These are phyloP conservation scores for Fringilla coelebs DNA, from an alignment of 2,797 vertebrate genomes.

Conservation along the genomic window DNA sequence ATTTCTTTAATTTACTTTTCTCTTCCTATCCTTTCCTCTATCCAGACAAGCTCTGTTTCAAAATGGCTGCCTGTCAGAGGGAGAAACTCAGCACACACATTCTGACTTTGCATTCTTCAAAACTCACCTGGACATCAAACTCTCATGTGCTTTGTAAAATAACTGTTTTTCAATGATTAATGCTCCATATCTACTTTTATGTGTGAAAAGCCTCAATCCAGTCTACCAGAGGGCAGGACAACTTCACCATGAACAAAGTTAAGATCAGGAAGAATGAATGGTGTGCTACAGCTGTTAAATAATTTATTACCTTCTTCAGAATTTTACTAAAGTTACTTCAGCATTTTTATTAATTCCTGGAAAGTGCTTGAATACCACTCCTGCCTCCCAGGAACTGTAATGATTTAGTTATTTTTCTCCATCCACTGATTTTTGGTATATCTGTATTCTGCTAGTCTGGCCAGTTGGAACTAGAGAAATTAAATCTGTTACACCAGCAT, in stretches of 20 bases:
- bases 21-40: neutral
- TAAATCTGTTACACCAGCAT: neutral
- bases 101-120: neutral
- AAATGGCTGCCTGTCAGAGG: neutral
- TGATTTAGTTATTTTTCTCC: neutral
- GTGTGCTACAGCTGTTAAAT: neutral
- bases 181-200: neutral
- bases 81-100: fast-evolving
- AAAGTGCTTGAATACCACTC: neutral
- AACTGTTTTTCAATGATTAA: neutral
- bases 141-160: neutral
- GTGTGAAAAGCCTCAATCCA: neutral
- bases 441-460: neutral
- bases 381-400: neutral
- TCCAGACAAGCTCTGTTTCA: neutral
- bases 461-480: neutral
- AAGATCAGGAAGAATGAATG: neutral
- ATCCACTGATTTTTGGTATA: neutral
- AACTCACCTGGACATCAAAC: neutral
- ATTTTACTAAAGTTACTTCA: neutral
- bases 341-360: neutral
- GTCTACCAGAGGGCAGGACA: neutral
- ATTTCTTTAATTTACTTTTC: neutral
- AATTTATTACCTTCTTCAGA: neutral
- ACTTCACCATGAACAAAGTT: neutral